Conservation (phyloP, 2,888 invertebrate species). For the Stictocephala bisonia region DNA sequence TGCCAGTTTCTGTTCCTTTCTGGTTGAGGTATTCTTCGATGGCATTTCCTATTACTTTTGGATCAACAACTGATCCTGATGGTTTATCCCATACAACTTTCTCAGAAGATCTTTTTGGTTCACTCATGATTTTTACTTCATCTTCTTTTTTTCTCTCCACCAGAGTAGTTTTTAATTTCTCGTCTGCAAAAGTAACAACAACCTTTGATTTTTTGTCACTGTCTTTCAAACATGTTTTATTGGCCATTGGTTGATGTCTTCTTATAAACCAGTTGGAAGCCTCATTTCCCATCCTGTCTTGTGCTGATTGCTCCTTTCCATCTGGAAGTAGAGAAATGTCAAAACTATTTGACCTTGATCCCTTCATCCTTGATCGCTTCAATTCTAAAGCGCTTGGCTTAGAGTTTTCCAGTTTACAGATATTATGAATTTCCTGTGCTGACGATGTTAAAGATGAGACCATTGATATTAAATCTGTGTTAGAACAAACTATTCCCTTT, state of each 20-base stretch:
- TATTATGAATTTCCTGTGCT: conserved; percentile 74
- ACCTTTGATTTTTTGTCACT: conserved; percentile 36
- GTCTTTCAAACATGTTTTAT: conserved; percentile 64
- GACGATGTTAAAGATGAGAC: conserved; percentile 83
- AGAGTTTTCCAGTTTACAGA: conserved; percentile 4
- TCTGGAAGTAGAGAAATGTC: conserved; percentile 79
- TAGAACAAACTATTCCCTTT: conserved; percentile 80
- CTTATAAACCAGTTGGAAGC: conserved; percentile 82
- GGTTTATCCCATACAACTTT: conserved; percentile 80
- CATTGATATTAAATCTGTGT: conserved; percentile 83
- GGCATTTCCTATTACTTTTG: conserved; percentile 83
- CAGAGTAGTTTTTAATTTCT: conserved; percentile 70
- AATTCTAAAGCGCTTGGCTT: conserved; percentile 63
- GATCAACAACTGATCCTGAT: conserved; percentile 83
- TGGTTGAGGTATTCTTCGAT: conserved; percentile 83
- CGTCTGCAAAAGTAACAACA: conserved; percentile 71
- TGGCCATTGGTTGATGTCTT: conserved; percentile 80
- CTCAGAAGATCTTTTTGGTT: conserved; percentile 65
- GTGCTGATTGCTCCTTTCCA: conserved; percentile 65
- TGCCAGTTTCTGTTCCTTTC: conserved; percentile 68
- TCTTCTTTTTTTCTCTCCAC: conserved; percentile 64
- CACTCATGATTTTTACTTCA: conserved; percentile 39
- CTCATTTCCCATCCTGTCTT: conserved; percentile 61
- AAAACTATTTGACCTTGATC: conserved; percentile 85
- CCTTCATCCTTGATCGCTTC: conserved; percentile 71